Base-by-base conservation (phyloP, 1,140 invertebrate species). In the Nasonia giraulti region DNA sequence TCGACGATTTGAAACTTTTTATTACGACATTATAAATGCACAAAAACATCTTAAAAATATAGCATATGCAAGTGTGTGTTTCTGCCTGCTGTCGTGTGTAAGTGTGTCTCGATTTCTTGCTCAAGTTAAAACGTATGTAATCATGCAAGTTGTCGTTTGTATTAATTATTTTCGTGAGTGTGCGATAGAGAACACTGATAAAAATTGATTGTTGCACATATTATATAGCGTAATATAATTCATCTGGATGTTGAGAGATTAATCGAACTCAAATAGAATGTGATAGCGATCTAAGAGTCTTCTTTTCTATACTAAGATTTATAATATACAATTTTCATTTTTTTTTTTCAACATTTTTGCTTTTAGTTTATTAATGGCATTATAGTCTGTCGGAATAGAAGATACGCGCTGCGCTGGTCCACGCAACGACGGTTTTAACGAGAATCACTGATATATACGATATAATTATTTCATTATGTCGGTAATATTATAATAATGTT, bases 21-120 rank as follows among this genome's bases (percentile, higher is more conserved):
- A 90, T 89, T 89, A 89, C 85, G 87, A 90, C 83, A 89, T 90
- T 90, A 89, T 91, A 91, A 91, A 91, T 91, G 88, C 90, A 91
- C 89, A 90, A 89, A 89, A 90, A 88, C 87, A 89, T 89, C 87
- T 90, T 89, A 90, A 90, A 90, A 90, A 89, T 90, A 90, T 89
- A 87, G 55, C 55, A 50, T 76, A 77, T 40, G 31, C 37, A 85
- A 82, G 77, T 85, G 86, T 80, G 27, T 71, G 8, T 17, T 31
- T 81, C 44, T 17, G n/a, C 27, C n/a, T 80, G 17, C 20, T 62
- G 55, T 62, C 55, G 55, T 62, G 33, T 37, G 2, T 37, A 27
- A 2, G 27, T 27, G 33, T 37, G 55, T 62, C n/a, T n/a, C 55
- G 55, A 62, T 62, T 62, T 62, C 55, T 62, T 62, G 55, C 55